phyloP scores from a whole-genome alignment of 2,888 invertebrate species.

The Dexiosoma caninum region DNA sequence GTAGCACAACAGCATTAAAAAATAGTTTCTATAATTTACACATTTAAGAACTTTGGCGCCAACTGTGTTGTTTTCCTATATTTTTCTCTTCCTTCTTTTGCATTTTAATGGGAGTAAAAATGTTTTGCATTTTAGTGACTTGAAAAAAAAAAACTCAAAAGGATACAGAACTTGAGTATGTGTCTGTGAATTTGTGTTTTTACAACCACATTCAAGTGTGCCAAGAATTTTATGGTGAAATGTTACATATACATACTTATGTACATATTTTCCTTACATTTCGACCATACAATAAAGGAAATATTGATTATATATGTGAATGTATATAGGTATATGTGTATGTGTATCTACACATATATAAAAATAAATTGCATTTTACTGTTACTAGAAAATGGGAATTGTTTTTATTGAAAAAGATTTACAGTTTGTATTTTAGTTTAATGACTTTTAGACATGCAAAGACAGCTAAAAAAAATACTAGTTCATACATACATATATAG shows the following conservation, averaged over 20 bases:
- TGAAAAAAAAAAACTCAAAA: not conserved
- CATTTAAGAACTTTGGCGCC: constrained; percentile 52
- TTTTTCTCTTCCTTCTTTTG: not conserved
- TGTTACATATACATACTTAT: no score
- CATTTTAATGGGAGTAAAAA: constrained; percentile 5
- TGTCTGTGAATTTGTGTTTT: not conserved
- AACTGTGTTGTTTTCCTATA: constrained; percentile 3
- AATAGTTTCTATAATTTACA: constrained; percentile 26
- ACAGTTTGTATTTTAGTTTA: not conserved
- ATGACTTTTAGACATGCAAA: constrained; percentile 13
- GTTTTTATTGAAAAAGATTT: no score
- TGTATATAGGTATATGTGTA: no score
- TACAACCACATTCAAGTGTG: not conserved
- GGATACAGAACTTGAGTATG: not conserved
- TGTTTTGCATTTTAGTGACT: constrained; percentile 29
- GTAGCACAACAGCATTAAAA: not conserved
- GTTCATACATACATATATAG: no score
- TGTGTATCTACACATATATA: no score
- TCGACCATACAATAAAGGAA: not conserved
- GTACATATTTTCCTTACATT: not conserved
- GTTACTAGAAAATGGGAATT: not conserved
- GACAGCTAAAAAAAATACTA: not conserved
- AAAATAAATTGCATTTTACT: constrained; percentile 19
- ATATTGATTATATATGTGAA: constrained; percentile 10
- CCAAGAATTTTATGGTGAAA: not conserved